phyloP scores from a whole-genome alignment of 1,140 invertebrate genomes.

The Euura saliciscinereae region DNA sequence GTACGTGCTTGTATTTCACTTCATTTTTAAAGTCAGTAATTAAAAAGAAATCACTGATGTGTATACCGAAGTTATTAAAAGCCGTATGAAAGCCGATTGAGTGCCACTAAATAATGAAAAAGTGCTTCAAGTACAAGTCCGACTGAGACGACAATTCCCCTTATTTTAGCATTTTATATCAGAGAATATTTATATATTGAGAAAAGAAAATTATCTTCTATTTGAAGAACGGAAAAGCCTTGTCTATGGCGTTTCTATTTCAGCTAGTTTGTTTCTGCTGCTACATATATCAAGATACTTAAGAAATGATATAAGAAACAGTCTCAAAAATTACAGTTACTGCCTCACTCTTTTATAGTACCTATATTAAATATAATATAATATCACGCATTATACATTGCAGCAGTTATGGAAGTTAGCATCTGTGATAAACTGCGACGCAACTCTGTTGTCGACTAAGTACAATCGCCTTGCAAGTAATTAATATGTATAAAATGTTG shows the following conservation, averaged over 20 bases:
- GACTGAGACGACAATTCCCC: background rate
- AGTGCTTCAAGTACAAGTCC: background rate
- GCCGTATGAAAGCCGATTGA: background rate
- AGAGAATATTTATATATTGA: too few relatives aligned
- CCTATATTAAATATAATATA: background rate
- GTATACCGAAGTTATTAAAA: background rate
- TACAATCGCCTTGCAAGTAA: background rate
- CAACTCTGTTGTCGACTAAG: background rate
- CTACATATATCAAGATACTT: background rate
- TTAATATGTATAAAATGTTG: background rate
- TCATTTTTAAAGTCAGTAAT: background rate
- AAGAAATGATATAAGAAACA: background rate
- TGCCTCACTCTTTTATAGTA: background rate
- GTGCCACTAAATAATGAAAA: background rate
- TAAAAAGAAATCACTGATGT: background rate
- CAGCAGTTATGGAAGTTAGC: background rate
- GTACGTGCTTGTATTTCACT: background rate
- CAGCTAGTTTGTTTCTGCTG: too few relatives aligned
- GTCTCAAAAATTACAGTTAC: background rate
- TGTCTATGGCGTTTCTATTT: too few relatives aligned
- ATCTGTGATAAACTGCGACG: background rate
- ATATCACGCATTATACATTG: background rate
- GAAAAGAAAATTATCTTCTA: too few relatives aligned
- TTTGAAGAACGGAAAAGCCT: too few relatives aligned
- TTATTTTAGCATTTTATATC: background rate